These are phyloP conservation scores for Caenorhabditis drosophilae DNA, from an alignment of 2,888 invertebrate species.

Conservation along the genomic window DNA sequence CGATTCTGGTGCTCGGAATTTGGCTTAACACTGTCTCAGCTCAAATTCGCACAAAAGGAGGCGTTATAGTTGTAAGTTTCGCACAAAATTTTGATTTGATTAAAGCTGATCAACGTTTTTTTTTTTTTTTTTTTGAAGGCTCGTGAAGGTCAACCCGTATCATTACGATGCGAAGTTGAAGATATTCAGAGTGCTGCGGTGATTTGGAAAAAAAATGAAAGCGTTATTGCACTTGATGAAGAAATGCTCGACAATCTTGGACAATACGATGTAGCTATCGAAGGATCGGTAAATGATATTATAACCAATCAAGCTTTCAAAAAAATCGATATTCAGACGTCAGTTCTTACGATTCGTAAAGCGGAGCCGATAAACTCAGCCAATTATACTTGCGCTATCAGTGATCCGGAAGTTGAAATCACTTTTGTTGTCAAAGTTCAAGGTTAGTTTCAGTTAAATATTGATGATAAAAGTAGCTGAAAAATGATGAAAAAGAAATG, in stretches of 20 bases:
- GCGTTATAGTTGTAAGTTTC: conserved; percentile 20
- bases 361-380: conserved; percentile 54
- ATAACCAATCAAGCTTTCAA: too few species aligned
- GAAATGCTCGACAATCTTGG: conserved; percentile 26
- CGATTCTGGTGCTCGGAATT: conserved; percentile 13
- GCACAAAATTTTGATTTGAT: too few species aligned
- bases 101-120: too few species aligned
- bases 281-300: conserved; percentile 15
- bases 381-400: conserved; percentile 48
- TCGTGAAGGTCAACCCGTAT: conserved; percentile 23
- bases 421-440: conserved; percentile 38
- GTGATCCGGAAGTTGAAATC: conserved; percentile 36
- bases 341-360: conserved; percentile 48
- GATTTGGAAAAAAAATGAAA: conserved; percentile 31
- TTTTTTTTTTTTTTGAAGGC: conserved; percentile 20
- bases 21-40: conserved; percentile 8
- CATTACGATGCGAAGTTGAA: conserved; percentile 17
- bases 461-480: too few species aligned
- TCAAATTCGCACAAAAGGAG: conserved; percentile 30
- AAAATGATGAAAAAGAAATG: too few species aligned
- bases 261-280: conserved; percentile 23
- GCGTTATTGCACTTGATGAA: conserved; percentile 32
- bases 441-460: conserved; percentile 43
- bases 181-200: conserved; percentile 10
- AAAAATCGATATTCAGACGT: conserved; percentile 52